phyloP scores from a whole-genome alignment of 2,113 vertebrate genomes.

The Aegotheles bennettii region DNA sequence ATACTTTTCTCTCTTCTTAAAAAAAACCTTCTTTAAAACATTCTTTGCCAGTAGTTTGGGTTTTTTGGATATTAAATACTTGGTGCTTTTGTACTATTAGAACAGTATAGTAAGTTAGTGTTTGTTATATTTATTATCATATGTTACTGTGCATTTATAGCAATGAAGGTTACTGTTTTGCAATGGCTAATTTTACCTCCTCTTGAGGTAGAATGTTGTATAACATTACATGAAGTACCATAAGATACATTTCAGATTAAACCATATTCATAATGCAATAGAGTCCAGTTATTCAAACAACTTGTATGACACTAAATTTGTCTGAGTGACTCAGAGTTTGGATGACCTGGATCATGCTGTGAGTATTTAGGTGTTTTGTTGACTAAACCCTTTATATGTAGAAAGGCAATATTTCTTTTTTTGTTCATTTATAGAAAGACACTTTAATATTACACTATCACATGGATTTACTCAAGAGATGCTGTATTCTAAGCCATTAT shows the following conservation, averaged over 20 bases:
- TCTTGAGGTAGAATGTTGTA: not conserved
- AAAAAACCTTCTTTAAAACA: not conserved
- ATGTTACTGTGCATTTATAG: not conserved
- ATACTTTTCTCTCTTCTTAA: not conserved
- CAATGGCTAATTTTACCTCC: not conserved
- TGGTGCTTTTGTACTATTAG: not conserved
- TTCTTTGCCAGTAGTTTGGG: not conserved
- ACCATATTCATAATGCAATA: not conserved
- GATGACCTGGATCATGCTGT: not conserved
- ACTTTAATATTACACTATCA: not conserved
- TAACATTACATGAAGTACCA: not conserved
- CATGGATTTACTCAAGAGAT: not conserved
- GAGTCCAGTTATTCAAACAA: not conserved
- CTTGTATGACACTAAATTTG: not conserved
- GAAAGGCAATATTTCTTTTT: slow-evolving; percentile 5
- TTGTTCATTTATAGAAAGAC: not conserved
- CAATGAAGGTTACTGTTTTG: not conserved
- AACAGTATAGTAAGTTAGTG: not conserved
- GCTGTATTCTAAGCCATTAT: not conserved
- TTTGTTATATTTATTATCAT: not conserved
- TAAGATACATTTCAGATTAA: not conserved
- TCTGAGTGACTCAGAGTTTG: not conserved
- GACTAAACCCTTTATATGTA: not conserved
- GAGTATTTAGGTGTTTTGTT: not conserved
- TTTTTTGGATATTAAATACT: not conserved